A percentile compares a stretch with the other conserved stretches of the same genome.
These are phyloP conservation scores for Cataglyphis albicans DNA, from an alignment of 2,888 invertebrate genomes.

Conservation along the genomic window DNA sequence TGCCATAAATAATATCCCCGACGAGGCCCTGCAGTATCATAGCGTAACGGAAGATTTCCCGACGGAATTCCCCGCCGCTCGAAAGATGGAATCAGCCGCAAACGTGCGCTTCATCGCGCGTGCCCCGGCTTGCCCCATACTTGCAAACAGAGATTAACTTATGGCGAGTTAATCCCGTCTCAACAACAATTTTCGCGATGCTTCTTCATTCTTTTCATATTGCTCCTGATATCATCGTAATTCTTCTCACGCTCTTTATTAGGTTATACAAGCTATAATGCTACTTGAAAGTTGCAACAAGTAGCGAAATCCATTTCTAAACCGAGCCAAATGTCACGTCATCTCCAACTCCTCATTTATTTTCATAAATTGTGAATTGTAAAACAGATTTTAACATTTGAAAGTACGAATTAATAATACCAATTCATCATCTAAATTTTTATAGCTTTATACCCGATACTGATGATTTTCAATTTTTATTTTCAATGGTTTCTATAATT, in stretches of 20 bases:
- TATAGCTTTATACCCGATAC: not conserved
- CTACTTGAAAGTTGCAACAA: not conserved
- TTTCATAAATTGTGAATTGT: not conserved
- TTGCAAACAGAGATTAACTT: constrained; percentile 23
- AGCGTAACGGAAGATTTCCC: constrained; percentile 65
- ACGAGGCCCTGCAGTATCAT: constrained; percentile 33
- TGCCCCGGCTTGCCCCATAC: not conserved
- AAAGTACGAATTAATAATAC: not conserved
- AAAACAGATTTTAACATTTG: not conserved
- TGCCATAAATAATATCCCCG: constrained; percentile 56
- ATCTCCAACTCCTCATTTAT: not conserved
- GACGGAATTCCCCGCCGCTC: constrained; percentile 41
- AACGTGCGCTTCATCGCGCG: constrained; percentile 19
- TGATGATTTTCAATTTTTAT: not conserved
- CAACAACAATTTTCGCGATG: constrained; percentile 19
- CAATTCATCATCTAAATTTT: not conserved
- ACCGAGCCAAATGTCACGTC: not conserved
- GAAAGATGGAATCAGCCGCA: constrained; percentile 25
- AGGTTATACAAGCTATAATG: not conserved
- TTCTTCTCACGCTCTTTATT: not conserved
- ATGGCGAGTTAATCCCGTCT: constrained; percentile 2
- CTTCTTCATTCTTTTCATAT: not conserved
- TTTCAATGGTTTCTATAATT: not conserved
- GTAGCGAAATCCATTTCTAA: not conserved
- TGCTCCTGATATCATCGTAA: constrained; percentile 6